A percentile compares a stretch with the other conserved stretches of the same genome.
phyloP scores from a whole-genome alignment of 1,140 invertebrate species.

The Agrypnia vestita region DNA sequence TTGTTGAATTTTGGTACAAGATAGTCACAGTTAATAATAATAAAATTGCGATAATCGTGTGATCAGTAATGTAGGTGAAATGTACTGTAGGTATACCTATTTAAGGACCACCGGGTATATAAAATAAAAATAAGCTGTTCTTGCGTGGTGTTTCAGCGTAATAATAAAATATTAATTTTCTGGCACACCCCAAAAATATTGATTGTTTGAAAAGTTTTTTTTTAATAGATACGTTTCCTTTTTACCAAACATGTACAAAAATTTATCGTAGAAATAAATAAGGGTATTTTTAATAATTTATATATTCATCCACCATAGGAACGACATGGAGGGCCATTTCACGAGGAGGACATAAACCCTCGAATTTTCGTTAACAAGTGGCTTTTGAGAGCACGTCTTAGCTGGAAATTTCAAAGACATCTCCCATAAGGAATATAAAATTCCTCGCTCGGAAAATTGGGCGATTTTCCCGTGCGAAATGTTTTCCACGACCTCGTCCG shows the following conservation, averaged over 20 bases:
- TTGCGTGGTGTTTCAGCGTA: too few species aligned
- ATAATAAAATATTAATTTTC: too few species aligned
- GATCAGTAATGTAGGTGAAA: too few species aligned
- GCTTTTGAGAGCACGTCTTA: slow-evolving; percentile 26
- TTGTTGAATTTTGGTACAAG: too few species aligned
- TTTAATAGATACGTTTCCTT: too few species aligned
- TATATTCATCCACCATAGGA: slow-evolving; percentile 5
- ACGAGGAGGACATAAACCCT: slow-evolving; percentile 21
- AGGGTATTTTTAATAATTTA: slow-evolving; percentile 24
- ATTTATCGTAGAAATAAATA: slow-evolving; percentile 20
- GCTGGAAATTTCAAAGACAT: slow-evolving; percentile 30
- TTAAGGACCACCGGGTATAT: too few species aligned
- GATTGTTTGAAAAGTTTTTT: too few species aligned
- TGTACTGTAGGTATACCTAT: too few species aligned
- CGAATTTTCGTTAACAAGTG: slow-evolving; percentile 32
- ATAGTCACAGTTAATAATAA: too few species aligned
- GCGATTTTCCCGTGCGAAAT: slow-evolving; percentile 20
- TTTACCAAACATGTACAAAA: background rate
- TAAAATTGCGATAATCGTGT: too few species aligned
- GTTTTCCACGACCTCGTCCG: background rate
- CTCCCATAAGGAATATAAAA: slow-evolving; percentile 34
- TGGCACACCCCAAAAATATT: too few species aligned
- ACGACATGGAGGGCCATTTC: slow-evolving; percentile 11
- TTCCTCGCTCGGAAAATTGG: slow-evolving; percentile 38
- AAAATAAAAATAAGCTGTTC: too few species aligned